phyloP scores from a whole-genome alignment of 1,140 invertebrate species.

The Tetragonula clypearis region DNA sequence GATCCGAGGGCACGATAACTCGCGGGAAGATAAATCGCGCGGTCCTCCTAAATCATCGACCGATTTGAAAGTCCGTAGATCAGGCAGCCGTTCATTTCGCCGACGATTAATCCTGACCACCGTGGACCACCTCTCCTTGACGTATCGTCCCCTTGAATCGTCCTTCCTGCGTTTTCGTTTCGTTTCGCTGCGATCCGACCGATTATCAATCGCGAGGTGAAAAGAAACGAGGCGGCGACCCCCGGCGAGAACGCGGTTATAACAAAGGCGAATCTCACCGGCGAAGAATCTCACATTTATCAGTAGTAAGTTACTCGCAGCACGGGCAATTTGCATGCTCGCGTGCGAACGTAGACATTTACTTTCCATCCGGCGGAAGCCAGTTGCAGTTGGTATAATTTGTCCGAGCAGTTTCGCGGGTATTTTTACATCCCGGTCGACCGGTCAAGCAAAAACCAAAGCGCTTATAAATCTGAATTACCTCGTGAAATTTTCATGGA shows the following conservation, averaged over 20 bases:
- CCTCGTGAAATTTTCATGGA: slow-evolving; percentile 33
- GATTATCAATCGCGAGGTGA: slow-evolving; percentile 56
- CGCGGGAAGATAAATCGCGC: slow-evolving; percentile 26
- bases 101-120: slow-evolving; percentile 8
- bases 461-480: background rate
- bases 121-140: background rate
- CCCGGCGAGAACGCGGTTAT: slow-evolving; percentile 39
- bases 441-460: background rate
- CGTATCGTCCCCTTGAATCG: slow-evolving; percentile 4
- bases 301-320: slow-evolving; percentile 58
- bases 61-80: slow-evolving; percentile 24
- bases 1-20: slow-evolving; percentile 11
- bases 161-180: background rate
- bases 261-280: slow-evolving; percentile 65
- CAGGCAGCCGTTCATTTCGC: slow-evolving; percentile 31
- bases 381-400: slow-evolving; percentile 36
- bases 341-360: slow-evolving; percentile 43
- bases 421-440: background rate
- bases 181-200: no score
- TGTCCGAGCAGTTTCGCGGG: slow-evolving; percentile 6
- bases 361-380: slow-evolving; percentile 5
- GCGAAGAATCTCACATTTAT: slow-evolving; percentile 66
- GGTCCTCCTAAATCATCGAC: slow-evolving; percentile 34
- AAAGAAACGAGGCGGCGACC: slow-evolving; percentile 59
- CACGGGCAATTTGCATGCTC: slow-evolving; percentile 59